Percentiles rank a stretch among this genome's conserved stretches.
These are phyloP conservation scores for Lipotes vexillifer DNA, from an alignment of 2,113 vertebrate genomes.

Conservation along the genomic window DNA sequence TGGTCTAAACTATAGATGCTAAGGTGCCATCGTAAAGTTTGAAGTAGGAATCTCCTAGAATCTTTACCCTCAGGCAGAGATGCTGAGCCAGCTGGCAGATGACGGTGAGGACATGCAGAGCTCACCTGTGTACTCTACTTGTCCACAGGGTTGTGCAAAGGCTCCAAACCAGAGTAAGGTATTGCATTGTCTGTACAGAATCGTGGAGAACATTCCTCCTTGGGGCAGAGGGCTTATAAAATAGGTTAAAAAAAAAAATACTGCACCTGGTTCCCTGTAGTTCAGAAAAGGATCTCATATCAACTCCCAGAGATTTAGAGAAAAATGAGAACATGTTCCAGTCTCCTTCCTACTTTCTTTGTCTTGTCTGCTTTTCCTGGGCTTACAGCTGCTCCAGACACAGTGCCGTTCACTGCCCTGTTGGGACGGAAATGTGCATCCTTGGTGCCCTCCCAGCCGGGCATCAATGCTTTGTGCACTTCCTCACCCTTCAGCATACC, in stretches of 20 bases:
- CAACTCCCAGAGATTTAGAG: neutral
- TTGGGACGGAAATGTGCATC: rapidly evolving
- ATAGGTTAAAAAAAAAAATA: neutral
- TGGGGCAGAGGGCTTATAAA: neutral
- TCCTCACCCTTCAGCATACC: neutral
- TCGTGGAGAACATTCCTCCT: neutral
- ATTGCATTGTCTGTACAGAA: rapidly evolving
- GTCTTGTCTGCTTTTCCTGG: neutral
- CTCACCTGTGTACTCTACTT: rapidly evolving
- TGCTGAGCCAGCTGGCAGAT: neutral
- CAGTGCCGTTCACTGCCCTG: rapidly evolving
- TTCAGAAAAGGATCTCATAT: neutral
- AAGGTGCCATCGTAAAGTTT: neutral
- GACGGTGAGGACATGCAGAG: rapidly evolving
- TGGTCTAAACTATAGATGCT: neutral
- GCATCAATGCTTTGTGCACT: rapidly evolving
- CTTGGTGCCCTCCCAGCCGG: neutral
- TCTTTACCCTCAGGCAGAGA: neutral
- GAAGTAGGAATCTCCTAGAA: neutral
- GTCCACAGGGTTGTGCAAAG: rapidly evolving
- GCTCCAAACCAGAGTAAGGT: neutral
- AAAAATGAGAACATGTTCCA: neutral
- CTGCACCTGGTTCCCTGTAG: neutral
- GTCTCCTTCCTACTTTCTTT: neutral
- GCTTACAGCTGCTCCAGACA: neutral